These are phyloP conservation scores for Imbricaverruca yamaguchii DNA, from an alignment of 2,888 invertebrate species.

Conservation along the genomic window DNA sequence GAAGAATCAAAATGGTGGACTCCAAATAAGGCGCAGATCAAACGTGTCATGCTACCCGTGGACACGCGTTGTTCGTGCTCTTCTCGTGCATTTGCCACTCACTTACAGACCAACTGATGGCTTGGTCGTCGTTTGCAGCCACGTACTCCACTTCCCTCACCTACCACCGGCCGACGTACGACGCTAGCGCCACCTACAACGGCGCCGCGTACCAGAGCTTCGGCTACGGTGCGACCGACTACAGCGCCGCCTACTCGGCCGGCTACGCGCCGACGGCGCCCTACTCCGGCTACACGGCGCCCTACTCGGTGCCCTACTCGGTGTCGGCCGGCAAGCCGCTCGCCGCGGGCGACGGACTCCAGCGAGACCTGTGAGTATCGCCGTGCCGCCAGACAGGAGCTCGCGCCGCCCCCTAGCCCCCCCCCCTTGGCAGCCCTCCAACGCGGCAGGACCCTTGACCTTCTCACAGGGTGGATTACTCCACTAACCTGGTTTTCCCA, in stretches of 20 bases:
- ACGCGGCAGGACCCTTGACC: too few species aligned
- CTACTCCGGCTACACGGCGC: slow-evolving; percentile 31
- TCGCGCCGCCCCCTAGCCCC: too few species aligned
- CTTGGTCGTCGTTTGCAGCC: slow-evolving; percentile 18
- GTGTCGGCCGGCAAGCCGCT: slow-evolving; percentile 29
- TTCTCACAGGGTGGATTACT: too few species aligned
- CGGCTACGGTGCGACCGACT: slow-evolving; percentile 2
- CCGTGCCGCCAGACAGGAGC: too few species aligned
- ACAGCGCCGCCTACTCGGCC: slow-evolving; percentile 14
- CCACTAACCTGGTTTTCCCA: too few species aligned
- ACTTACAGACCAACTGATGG: too few species aligned
- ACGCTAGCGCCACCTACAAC: slow-evolving; percentile 11
- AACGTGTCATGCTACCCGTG: too few species aligned
- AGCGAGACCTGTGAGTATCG: slow-evolving; percentile 5
- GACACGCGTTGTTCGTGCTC: too few species aligned
- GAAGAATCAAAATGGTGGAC: too few species aligned
- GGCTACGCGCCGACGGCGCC: slow-evolving; percentile 29
- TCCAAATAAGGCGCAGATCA: too few species aligned
- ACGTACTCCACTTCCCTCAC: slow-evolving; percentile 21
- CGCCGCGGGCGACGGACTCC: slow-evolving; percentile 16
- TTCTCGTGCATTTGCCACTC: too few species aligned
- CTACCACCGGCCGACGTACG: slow-evolving; percentile 9
- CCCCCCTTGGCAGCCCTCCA: too few species aligned
- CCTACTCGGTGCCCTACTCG: slow-evolving; percentile 32
- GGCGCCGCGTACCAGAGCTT: neutral